These are phyloP conservation scores for Phataginus tetradactyla DNA, from an alignment of 2,797 vertebrate genomes.

Conservation along the genomic window DNA sequence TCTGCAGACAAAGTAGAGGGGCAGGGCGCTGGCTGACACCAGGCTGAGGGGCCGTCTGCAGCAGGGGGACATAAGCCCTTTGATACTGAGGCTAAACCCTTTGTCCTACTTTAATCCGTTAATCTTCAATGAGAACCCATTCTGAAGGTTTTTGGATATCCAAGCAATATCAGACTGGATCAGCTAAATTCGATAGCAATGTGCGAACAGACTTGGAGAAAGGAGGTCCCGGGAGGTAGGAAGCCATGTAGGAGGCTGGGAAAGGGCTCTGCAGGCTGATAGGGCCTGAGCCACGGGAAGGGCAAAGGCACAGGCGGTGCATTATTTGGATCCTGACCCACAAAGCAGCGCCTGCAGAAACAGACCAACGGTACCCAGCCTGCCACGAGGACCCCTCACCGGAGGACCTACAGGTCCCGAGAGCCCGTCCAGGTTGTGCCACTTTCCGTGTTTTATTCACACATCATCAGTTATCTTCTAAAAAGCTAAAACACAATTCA, in stretches of 20 bases:
- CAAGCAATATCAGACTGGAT: background rate
- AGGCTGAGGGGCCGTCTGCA: too few relatives aligned
- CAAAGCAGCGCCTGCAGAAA: fast-evolving
- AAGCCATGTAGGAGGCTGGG: background rate
- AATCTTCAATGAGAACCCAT: constrained; percentile 26
- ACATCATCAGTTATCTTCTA: background rate
- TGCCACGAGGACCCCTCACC: too few relatives aligned
- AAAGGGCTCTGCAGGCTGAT: background rate
- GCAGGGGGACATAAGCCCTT: background rate
- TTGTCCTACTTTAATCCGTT: constrained; percentile 16
- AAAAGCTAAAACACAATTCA: constrained; percentile 38
- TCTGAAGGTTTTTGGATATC: background rate
- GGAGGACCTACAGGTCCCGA: background rate
- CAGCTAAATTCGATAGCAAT: background rate
- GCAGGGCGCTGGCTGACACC: background rate
- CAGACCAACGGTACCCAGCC: background rate
- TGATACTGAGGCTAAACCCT: background rate
- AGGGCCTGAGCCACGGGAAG: background rate
- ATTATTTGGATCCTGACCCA: background rate
- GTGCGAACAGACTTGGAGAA: constrained; percentile 7
- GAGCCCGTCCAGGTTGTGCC: background rate
- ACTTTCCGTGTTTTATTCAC: constrained; percentile 49
- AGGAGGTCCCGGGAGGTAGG: background rate
- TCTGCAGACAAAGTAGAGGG: background rate
- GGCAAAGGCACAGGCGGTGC: background rate